Evolutionary conservation across 2,888 invertebrate genomes (phyloP).

Genomic region (Piscicola geometra): DNA sequence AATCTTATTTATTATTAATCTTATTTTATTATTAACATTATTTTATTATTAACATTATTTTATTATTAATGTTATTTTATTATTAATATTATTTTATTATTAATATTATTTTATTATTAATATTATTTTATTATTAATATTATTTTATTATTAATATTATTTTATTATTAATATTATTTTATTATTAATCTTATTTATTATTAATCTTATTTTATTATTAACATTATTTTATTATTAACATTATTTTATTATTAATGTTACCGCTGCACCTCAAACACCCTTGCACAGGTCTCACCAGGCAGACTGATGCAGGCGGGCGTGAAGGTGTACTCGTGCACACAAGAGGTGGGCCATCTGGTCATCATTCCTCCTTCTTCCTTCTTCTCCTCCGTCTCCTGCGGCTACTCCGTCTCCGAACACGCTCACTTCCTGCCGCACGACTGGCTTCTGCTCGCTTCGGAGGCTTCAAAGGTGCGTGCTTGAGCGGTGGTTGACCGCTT

Average conservation of each 20-base stretch:
- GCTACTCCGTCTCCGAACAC: slow-evolving; percentile 83
- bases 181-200: too few relatives aligned
- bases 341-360: slow-evolving; percentile 81
- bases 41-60: too few relatives aligned
- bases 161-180: too few relatives aligned
- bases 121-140: too few relatives aligned
- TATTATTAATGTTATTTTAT: too few relatives aligned
- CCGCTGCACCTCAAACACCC: background rate
- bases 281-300: slow-evolving; percentile 67
- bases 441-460: slow-evolving; percentile 68
- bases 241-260: background rate
- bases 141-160: too few relatives aligned
- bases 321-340: slow-evolving; percentile 72
- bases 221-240: too few relatives aligned
- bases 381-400: slow-evolving; percentile 80
- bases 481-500: background rate
- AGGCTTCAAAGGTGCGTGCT: slow-evolving; percentile 38
- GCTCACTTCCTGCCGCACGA: slow-evolving; percentile 79
- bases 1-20: too few relatives aligned
- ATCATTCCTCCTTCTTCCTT: slow-evolving; percentile 84
- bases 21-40: too few relatives aligned
- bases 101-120: too few relatives aligned
- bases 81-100: too few relatives aligned
- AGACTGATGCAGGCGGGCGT: slow-evolving; percentile 72
- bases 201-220: too few relatives aligned